Evolutionary conservation across 1,140 invertebrate genomes (phyloP).

Genomic region (Dreissena rostriformis): DNA sequence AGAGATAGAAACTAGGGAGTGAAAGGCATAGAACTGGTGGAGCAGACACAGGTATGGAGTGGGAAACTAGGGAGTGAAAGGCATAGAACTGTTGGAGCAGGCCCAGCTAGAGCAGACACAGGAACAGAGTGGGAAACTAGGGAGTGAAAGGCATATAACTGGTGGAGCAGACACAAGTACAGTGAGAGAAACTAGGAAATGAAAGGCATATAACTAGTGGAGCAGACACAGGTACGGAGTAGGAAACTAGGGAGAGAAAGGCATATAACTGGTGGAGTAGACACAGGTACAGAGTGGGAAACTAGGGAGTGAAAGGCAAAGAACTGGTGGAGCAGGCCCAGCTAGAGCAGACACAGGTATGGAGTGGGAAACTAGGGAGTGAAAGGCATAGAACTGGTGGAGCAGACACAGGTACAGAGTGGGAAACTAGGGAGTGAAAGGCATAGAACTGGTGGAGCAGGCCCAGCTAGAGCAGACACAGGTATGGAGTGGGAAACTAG

Average conservation of each 20-base stretch:
- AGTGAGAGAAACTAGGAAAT: too few relatives aligned
- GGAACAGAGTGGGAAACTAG: too few relatives aligned
- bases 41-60: too few relatives aligned
- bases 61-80: too few relatives aligned
- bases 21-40: conserved; percentile 84
- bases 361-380: too few relatives aligned
- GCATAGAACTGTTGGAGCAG: conserved; percentile 88
- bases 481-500: too few relatives aligned
- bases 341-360: too few relatives aligned
- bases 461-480: too few relatives aligned
- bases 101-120: conserved; percentile 87
- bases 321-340: conserved; percentile 91
- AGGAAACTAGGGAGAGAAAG: conserved; percentile 86
- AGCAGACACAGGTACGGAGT: conserved; percentile 87
- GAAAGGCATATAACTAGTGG: conserved; percentile 84
- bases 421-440: conserved; percentile 75
- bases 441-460: conserved; percentile 87
- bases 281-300: too few relatives aligned
- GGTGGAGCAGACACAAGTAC: too few relatives aligned
- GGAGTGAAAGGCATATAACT: conserved; percentile 84
- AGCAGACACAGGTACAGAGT: conserved; percentile 73
- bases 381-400: conserved; percentile 83
- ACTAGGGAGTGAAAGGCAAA: conserved; percentile 85
- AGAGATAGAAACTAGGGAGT: conserved; percentile 86
- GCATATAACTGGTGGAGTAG: conserved; percentile 88